Evolutionary conservation across 2,113 vertebrate genomes (phyloP).

Genomic region (Micromys minutus): DNA sequence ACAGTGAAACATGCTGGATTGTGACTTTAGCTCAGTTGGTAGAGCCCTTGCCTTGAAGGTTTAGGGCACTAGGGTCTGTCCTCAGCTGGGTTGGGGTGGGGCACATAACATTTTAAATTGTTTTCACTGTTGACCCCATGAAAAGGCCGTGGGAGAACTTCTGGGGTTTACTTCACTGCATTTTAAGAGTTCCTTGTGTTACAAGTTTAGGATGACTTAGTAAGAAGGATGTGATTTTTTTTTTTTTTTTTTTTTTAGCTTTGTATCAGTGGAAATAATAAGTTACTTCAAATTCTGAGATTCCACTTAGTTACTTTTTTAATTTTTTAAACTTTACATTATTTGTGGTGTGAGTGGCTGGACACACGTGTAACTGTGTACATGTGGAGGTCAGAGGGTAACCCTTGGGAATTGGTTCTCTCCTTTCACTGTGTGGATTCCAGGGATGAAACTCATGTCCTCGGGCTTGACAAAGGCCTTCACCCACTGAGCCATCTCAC

Average conservation of each 20-base stretch:
- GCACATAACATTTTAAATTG: background rate
- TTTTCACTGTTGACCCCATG: background rate
- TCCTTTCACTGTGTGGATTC: too few relatives aligned
- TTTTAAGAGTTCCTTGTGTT: background rate
- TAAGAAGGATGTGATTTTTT: background rate
- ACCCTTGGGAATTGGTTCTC: background rate
- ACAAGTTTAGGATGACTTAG: slow-evolving; percentile 18
- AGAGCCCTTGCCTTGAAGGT: background rate
- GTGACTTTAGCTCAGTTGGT: background rate
- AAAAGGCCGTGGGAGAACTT: background rate
- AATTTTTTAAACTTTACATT: background rate
- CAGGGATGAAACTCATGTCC: background rate
- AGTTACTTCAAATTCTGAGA: background rate
- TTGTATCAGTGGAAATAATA: background rate
- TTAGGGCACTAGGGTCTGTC: background rate
- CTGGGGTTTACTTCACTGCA: background rate
- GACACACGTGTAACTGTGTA: background rate
- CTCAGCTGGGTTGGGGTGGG: background rate
- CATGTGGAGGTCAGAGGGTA: background rate
- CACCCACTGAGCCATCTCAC: background rate
- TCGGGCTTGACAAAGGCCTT: background rate
- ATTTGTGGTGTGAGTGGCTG: background rate
- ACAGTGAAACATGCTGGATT: background rate
- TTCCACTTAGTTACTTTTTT: background rate
- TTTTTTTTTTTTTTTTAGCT: too few relatives aligned